Conservation (phyloP, 2,113 vertebrate genomes). For the Rhizomys pruinosus region DNA sequence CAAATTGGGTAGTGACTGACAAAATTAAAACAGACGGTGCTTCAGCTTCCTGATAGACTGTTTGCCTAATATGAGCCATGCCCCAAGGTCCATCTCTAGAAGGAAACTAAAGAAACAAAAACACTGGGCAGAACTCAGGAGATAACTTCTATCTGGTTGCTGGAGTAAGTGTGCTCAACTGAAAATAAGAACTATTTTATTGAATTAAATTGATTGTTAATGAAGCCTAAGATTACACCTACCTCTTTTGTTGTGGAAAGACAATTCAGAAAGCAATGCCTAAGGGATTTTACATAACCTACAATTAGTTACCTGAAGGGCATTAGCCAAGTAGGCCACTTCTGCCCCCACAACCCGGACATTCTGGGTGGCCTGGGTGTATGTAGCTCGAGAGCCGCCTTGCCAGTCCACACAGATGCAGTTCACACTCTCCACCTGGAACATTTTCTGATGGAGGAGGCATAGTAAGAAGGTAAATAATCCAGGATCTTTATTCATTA, state of each 20-base stretch:
- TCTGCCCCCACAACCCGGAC: constrained; percentile 90
- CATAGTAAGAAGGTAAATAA: background rate
- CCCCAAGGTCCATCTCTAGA: background rate
- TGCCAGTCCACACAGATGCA: constrained; percentile 92
- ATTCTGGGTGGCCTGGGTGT: constrained; percentile 91
- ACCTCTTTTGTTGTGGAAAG: background rate
- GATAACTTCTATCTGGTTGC: background rate
- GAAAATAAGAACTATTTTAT: background rate
- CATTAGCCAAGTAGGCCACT: constrained; percentile 87
- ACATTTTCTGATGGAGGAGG: constrained; percentile 86
- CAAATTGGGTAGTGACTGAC: background rate
- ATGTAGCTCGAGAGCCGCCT: constrained; percentile 83
- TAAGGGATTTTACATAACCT: background rate
- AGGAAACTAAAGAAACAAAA: background rate
- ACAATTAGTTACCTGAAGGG: constrained; percentile 86
- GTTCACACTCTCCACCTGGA: constrained; percentile 91
- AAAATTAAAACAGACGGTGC: background rate
- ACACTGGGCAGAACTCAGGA: background rate
- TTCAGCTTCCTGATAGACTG: background rate
- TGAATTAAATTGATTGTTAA: background rate
- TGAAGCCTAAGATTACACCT: background rate
- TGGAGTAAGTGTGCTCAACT: background rate
- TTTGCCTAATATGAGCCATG: background rate
- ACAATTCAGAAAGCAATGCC: background rate
- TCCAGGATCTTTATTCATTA: background rate